Evolutionary conservation across 1,140 invertebrate species (phyloP).

Genomic region (Gonatopus flavifemur): DNA sequence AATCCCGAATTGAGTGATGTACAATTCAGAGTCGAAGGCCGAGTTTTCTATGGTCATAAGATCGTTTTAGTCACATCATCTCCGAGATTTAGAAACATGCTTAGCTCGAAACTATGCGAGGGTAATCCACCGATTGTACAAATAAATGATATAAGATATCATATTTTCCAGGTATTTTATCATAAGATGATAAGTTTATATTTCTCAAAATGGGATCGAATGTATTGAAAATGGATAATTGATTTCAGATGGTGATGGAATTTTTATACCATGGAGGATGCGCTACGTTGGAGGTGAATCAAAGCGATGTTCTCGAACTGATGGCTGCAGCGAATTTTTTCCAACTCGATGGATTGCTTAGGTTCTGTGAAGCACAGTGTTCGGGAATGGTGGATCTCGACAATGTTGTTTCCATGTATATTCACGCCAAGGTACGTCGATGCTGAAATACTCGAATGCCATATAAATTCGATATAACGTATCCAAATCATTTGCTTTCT

Average conservation of each 20-base stretch:
- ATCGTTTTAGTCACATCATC: slow-evolving; percentile 90
- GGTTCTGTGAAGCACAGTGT: slow-evolving; percentile 83
- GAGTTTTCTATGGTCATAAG: slow-evolving; percentile 92
- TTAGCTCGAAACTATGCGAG: slow-evolving; percentile 76
- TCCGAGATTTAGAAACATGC: slow-evolving; percentile 81
- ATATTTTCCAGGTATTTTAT: slow-evolving; percentile 79
- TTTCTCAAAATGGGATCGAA: no score
- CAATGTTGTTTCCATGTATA: slow-evolving; percentile 89
- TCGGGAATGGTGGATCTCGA: slow-evolving; percentile 82
- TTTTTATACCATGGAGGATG: slow-evolving; percentile 89
- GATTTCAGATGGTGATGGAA: slow-evolving; percentile 90
- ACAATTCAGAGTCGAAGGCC: slow-evolving; percentile 86
- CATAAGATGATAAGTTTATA: no score
- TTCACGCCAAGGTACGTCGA: slow-evolving; percentile 80
- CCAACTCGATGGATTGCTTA: slow-evolving; percentile 80
- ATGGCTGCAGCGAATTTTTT: slow-evolving; percentile 93
- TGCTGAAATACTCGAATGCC: background rate
- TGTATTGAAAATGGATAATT: slow-evolving; percentile 35
- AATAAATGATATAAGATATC: slow-evolving; percentile 90
- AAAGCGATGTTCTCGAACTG: slow-evolving; percentile 80
- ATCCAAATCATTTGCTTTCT: no score
- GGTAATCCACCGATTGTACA: slow-evolving; percentile 82
- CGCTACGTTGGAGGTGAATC: slow-evolving; percentile 72
- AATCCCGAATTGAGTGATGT: slow-evolving; percentile 90
- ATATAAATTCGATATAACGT: slow-evolving; percentile 3